These are phyloP conservation scores for Ceratitis capitata DNA, from an alignment of 1,140 invertebrate genomes.

Conservation along the genomic window DNA sequence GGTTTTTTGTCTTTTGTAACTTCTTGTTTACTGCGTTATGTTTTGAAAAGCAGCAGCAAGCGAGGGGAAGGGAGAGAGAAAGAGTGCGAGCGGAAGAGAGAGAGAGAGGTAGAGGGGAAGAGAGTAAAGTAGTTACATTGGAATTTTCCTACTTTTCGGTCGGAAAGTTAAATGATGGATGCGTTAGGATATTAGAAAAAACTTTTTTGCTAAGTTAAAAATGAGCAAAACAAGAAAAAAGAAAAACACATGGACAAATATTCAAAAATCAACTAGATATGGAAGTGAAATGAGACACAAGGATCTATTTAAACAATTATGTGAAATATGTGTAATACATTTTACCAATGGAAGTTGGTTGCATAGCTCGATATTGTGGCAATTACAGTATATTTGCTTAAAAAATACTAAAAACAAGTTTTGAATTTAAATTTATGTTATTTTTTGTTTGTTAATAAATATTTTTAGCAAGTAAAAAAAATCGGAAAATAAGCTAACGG, in stretches of 20 bases:
- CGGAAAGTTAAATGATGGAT: slow-evolving; percentile 7
- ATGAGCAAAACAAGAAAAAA: neutral
- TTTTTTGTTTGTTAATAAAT: no score
- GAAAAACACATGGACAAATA: neutral
- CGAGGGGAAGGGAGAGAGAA: neutral
- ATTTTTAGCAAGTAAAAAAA: no score
- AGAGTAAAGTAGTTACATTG: neutral
- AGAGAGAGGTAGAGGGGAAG: no score
- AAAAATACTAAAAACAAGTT: no score
- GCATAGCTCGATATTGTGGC: no score
- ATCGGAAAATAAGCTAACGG: no score
- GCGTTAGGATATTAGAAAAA: slow-evolving; percentile 13
- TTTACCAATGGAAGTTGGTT: neutral
- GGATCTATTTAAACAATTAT: neutral
- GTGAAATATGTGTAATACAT: neutral
- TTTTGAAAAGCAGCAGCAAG: neutral
- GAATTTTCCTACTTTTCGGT: neutral
- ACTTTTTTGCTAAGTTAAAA: neutral
- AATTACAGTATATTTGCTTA: no score
- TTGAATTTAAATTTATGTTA: no score
- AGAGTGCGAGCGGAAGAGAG: neutral
- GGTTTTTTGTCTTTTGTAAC: neutral
- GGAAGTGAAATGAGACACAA: neutral
- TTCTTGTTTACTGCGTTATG: neutral
- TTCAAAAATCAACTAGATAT: no score